Evolutionary conservation across 2,888 invertebrate species (phyloP).

Genomic region (Tipula vernalis): DNA sequence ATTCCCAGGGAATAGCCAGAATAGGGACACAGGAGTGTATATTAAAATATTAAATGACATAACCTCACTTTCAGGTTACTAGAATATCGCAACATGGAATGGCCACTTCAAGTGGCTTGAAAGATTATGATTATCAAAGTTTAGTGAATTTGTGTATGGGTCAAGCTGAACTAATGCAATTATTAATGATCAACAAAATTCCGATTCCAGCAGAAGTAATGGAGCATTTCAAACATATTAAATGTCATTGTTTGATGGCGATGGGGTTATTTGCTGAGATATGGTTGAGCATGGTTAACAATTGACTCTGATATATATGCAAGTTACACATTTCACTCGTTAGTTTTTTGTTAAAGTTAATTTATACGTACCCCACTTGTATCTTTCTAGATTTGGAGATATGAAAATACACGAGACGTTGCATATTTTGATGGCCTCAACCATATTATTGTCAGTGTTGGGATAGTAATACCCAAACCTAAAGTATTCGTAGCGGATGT

Average conservation of each 20-base stretch:
- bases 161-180: conserved; percentile 57
- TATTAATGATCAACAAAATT: conserved; percentile 69
- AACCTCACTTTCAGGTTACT: conserved; percentile 38
- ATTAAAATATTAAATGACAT: neutral
- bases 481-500: conserved; percentile 85
- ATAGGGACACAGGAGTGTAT: too few relatives aligned
- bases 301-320: conserved; percentile 96
- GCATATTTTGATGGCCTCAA: conserved; percentile 93
- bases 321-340: neutral
- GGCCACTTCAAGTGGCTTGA: conserved; percentile 79
- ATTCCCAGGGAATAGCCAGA: too few relatives aligned
- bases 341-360: too few relatives aligned
- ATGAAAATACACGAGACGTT: conserved; percentile 87
- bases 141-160: conserved; percentile 56
- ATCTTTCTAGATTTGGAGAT: conserved; percentile 60
- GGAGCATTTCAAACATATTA: conserved; percentile 91
- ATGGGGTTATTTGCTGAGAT: conserved; percentile 98
- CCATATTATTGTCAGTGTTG: conserved; percentile 89
- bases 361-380: neutral
- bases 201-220: conserved; percentile 87
- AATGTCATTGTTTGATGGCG: conserved; percentile 87
- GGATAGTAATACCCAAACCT: conserved; percentile 74
- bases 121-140: conserved; percentile 83
- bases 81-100: conserved; percentile 53
- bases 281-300: conserved; percentile 89